phyloP scores from a whole-genome alignment of 2,888 invertebrate genomes.

The Pharmacophagus antenor region DNA sequence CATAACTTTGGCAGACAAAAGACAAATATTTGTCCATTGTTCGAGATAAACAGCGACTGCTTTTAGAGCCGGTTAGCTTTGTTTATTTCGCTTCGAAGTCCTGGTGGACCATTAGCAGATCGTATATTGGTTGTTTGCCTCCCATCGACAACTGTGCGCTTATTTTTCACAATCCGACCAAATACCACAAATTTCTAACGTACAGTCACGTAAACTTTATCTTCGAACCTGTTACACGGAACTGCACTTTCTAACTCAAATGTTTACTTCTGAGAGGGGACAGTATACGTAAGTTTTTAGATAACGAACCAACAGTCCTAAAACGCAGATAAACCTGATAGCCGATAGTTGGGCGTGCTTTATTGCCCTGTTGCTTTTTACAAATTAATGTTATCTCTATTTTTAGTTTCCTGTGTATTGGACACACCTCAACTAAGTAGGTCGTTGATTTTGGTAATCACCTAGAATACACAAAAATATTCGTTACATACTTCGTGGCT shows the following conservation, averaged over 20 bases:
- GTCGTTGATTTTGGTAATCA: background rate
- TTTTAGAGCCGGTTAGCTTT: conserved; percentile 30
- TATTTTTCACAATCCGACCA: conserved; percentile 34
- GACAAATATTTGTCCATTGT: conserved; percentile 34
- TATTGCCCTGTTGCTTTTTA: conserved; percentile 59
- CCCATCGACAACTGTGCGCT: conserved; percentile 45
- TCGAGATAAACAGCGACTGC: conserved; percentile 32
- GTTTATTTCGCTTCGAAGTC: conserved; percentile 25
- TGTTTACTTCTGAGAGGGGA: conserved; percentile 73
- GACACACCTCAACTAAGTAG: conserved; percentile 42
- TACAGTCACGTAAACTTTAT: conserved; percentile 65
- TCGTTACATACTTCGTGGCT: background rate
- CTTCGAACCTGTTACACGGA: conserved; percentile 72
- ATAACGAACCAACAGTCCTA: conserved; percentile 71
- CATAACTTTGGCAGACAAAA: conserved; percentile 31
- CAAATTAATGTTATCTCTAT: conserved; percentile 62
- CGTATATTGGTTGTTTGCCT: conserved; percentile 48
- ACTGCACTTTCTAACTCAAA: conserved; percentile 79
- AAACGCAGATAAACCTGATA: conserved; percentile 56
- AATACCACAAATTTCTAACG: conserved; percentile 65
- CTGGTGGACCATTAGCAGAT: conserved; percentile 27
- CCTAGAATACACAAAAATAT: background rate
- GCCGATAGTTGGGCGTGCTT: conserved; percentile 53
- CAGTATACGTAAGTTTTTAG: conserved; percentile 60
- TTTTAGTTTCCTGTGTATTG: conserved; percentile 55